These are phyloP conservation scores for Orthosia gothica DNA, from an alignment of 2,888 invertebrate species.

Conservation along the genomic window DNA sequence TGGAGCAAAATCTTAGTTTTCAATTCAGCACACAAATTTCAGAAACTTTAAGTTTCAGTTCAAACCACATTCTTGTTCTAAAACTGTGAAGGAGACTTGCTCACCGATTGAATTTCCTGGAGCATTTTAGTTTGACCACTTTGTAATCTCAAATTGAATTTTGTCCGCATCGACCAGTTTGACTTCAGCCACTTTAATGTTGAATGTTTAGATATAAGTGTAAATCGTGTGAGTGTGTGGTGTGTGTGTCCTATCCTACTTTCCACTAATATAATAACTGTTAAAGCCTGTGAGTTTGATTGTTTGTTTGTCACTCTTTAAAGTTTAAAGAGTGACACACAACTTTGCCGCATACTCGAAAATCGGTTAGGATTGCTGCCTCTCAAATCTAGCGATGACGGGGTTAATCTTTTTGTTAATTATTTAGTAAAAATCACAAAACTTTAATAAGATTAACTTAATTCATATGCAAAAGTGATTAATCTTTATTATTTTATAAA, in stretches of 20 bases:
- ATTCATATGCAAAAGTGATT: neutral
- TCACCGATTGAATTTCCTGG: slow-evolving; percentile 4
- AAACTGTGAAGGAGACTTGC: neutral
- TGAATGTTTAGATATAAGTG: too few species aligned
- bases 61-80: neutral
- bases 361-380: slow-evolving; percentile 37
- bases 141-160: neutral
- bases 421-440: neutral
- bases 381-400: neutral
- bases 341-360: slow-evolving; percentile 38
- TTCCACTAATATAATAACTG: too few species aligned
- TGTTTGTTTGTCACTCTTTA: too few species aligned
- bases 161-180: neutral
- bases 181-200: too few species aligned
- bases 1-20: slow-evolving; percentile 6
- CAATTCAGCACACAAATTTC: slow-evolving; percentile 18
- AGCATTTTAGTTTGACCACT: neutral
- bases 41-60: slow-evolving; percentile 12
- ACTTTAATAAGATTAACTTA: neutral
- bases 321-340: too few species aligned
- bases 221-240: too few species aligned
- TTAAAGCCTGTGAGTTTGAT: too few species aligned
- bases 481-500: neutral
- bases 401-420: neutral
- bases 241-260: too few species aligned